Conservation (phyloP, 1,140 invertebrate genomes). For the Brachionus sp. region DNA sequence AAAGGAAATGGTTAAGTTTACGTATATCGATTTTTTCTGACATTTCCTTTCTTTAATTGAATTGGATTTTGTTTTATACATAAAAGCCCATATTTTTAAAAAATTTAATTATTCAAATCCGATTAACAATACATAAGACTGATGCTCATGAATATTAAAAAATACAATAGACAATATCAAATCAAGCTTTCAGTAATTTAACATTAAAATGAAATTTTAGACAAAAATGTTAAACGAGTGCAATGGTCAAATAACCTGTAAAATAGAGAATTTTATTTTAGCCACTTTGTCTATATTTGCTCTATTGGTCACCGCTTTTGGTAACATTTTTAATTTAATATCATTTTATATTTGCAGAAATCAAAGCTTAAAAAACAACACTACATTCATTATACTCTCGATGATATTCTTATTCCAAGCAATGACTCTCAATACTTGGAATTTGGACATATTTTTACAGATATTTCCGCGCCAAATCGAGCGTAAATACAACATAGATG, state of each 20-base stretch:
- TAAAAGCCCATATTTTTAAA: background rate
- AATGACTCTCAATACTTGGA: background rate
- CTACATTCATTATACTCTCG: conserved; percentile 14
- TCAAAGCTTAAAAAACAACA: background rate
- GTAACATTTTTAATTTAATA: conserved; percentile 10
- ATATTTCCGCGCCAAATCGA: background rate
- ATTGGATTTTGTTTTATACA: background rate
- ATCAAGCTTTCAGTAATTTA: background rate
- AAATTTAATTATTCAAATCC: conserved; percentile 36
- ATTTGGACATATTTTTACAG: conserved; percentile 15
- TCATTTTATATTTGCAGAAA: conserved; percentile 21
- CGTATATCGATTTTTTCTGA: background rate
- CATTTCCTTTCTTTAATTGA: background rate
- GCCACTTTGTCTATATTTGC: background rate
- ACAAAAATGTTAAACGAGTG: conserved; percentile 11
- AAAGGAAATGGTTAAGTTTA: background rate
- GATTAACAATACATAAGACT: background rate
- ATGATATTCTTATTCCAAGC: conserved; percentile 11
- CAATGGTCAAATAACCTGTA: background rate
- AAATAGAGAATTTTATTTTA: conserved; percentile 12
- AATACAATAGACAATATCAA: background rate
- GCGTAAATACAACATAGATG: background rate
- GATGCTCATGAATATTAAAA: conserved; percentile 27
- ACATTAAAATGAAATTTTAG: background rate
- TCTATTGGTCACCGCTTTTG: background rate